phyloP scores from a whole-genome alignment of 2,888 invertebrate genomes.

The Cancer borealis region DNA sequence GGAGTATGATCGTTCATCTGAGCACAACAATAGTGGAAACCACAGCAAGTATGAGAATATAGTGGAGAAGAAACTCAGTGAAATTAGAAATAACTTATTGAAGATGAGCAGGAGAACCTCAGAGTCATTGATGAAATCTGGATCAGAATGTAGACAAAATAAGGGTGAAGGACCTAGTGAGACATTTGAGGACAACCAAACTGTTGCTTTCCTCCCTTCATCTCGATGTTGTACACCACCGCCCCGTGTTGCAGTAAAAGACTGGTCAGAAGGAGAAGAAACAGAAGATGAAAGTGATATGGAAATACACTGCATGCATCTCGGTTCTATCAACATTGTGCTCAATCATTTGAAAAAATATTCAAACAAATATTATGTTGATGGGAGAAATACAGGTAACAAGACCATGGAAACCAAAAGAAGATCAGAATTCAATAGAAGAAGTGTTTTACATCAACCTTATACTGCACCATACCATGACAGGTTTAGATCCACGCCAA shows the following conservation, averaged over 20 bases:
- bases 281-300: constrained; percentile 20
- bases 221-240: constrained; percentile 16
- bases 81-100: not conserved
- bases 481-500: not conserved
- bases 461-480: not conserved
- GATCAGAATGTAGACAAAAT: not conserved
- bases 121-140: not conserved
- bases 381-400: not conserved
- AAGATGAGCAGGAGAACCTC: not conserved
- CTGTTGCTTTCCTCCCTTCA: not conserved
- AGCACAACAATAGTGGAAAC: not conserved
- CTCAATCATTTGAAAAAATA: not conserved
- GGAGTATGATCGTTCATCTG: not conserved
- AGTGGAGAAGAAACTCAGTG: not conserved
- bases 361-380: not conserved
- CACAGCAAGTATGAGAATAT: not conserved
- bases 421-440: not conserved
- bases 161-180: not conserved
- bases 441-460: not conserved
- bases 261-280: constrained; percentile 13
- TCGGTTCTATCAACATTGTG: constrained; percentile 3
- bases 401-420: not conserved
- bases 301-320: not conserved
- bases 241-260: not conserved
- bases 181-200: not conserved